A percentile compares a stretch with the other conserved stretches of the same genome.
Conservation (phyloP, 1,140 invertebrate species). For the Zaprionus vittiger region DNA sequence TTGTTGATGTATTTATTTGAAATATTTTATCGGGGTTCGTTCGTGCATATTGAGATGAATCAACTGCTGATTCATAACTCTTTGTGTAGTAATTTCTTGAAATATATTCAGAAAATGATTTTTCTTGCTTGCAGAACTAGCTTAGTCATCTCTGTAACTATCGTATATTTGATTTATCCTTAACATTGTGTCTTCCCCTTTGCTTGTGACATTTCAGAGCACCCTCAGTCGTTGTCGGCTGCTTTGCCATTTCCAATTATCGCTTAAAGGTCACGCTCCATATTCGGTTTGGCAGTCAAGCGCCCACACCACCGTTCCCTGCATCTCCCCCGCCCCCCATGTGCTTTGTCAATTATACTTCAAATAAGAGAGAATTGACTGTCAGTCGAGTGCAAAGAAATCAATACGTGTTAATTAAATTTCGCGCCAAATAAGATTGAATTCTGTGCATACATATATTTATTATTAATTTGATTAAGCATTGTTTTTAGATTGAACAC, state of each 20-base stretch:
- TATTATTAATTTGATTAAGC: slow-evolving; percentile 30
- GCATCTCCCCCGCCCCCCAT: slow-evolving; percentile 2
- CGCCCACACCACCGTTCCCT: background rate
- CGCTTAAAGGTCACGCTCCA: slow-evolving; percentile 37
- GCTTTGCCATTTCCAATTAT: slow-evolving; percentile 33
- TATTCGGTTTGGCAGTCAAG: slow-evolving; percentile 2
- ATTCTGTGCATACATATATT: slow-evolving; percentile 22
- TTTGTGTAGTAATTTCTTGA: background rate
- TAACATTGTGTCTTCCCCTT: slow-evolving; percentile 1
- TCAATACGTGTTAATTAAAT: slow-evolving; percentile 77
- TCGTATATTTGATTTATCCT: background rate
- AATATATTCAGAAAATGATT: background rate
- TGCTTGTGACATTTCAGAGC: slow-evolving; percentile 15
- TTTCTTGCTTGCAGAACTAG: background rate
- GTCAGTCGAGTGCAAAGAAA: slow-evolving; percentile 58
- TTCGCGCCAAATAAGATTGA: slow-evolving; percentile 63
- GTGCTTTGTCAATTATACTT: slow-evolving; percentile 52
- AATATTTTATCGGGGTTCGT: background rate
- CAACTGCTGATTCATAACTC: background rate
- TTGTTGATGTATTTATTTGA: background rate
- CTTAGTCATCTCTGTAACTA: background rate
- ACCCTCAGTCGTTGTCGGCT: slow-evolving; percentile 1
- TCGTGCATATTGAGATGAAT: background rate
- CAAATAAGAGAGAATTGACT: slow-evolving; percentile 46
- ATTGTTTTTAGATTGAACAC: slow-evolving; percentile 11